Conservation (phyloP, 2,113 vertebrate species). For the Crotalus tigris region DNA sequence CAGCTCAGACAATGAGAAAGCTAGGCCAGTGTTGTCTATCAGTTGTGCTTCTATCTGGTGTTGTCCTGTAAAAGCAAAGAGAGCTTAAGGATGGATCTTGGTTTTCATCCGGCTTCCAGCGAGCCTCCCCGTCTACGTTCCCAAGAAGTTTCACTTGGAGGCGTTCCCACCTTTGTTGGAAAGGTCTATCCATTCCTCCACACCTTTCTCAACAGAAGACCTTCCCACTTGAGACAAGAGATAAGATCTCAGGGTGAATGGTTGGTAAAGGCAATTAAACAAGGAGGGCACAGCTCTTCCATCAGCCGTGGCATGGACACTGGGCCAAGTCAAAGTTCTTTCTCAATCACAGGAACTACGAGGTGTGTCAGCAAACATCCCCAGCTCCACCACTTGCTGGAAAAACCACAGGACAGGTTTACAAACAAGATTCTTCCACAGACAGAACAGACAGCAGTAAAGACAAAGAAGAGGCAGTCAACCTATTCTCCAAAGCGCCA, state of each 20-base stretch:
- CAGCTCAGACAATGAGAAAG: not conserved
- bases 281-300: not conserved
- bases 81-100: not conserved
- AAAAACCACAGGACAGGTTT: not conserved
- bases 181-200: accelerated
- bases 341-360: not conserved
- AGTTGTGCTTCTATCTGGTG: not conserved
- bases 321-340: not conserved
- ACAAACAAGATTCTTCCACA: not conserved
- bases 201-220: accelerated
- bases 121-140: not conserved
- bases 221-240: not conserved
- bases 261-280: not conserved
- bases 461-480: not conserved
- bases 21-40: not conserved
- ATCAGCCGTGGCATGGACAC: not conserved
- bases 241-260: not conserved
- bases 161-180: not conserved
- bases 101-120: constrained; percentile 29
- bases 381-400: not conserved
- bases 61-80: not conserved
- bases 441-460: not conserved
- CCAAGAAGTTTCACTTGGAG: accelerated
- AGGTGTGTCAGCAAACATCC: not conserved
- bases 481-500: not conserved